Evolutionary conservation across 2,113 vertebrate species (phyloP).

Genomic region (Chitala chitala): DNA sequence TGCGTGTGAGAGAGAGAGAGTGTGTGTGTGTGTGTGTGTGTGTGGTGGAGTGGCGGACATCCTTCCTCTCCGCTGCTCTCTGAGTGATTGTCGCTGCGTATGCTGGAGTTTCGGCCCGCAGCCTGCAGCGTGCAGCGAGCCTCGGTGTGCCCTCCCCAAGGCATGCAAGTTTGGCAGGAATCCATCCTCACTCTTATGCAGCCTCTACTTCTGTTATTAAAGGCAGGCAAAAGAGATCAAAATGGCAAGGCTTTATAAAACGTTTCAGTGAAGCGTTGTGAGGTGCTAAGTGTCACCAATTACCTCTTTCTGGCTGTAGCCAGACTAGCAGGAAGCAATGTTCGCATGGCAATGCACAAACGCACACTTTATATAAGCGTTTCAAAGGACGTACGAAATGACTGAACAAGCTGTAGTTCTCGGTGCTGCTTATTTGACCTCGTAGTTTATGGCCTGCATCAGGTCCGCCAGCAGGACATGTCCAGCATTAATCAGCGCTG

Average conservation of each 20-base stretch:
- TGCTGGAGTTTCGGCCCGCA: background rate
- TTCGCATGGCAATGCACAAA: background rate
- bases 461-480: background rate
- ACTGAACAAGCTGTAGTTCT: background rate
- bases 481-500: background rate
- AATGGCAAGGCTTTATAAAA: background rate
- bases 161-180: constrained; percentile 6
- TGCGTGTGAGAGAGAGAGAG: too few relatives aligned
- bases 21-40: too few relatives aligned
- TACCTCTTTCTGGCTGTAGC: background rate
- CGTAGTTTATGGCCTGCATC: background rate
- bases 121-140: background rate
- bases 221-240: constrained; percentile 14
- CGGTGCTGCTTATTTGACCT: background rate
- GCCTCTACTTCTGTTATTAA: background rate
- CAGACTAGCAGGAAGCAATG: background rate
- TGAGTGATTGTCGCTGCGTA: too few relatives aligned
- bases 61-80: too few relatives aligned
- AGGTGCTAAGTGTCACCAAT: background rate
- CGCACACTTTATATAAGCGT: background rate
- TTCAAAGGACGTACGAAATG: background rate
- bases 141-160: background rate
- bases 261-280: background rate
- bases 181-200: background rate
- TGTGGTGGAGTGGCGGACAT: background rate